Evolutionary conservation across 53 echinoderm and acorn worm genomes (phyloP).

Genomic region (Glandiceps talaboti): DNA sequence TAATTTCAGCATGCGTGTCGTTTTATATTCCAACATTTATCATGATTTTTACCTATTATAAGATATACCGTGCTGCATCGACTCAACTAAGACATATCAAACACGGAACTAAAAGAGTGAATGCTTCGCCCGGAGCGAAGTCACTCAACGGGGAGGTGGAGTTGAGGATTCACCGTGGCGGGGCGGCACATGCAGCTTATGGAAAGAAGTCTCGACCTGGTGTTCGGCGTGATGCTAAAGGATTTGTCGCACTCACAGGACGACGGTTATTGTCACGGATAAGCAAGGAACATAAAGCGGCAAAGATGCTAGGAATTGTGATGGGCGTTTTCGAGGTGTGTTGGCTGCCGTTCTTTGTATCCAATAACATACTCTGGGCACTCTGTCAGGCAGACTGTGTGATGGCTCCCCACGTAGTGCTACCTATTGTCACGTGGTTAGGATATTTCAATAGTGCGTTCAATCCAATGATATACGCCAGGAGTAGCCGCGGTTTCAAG

Average conservation of each 20-base stretch:
- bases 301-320: constrained; percentile 39
- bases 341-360: constrained; percentile 46
- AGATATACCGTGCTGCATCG: constrained; percentile 47
- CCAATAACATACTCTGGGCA: constrained; percentile 7
- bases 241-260: constrained; percentile 13
- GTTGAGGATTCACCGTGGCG: constrained; percentile 60
- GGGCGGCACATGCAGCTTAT: not conserved
- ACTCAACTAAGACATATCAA: constrained; percentile 56
- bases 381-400: constrained; percentile 19
- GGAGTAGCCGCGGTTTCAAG: constrained; percentile 37
- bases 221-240: not conserved
- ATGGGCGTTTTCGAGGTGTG: constrained; percentile 40
- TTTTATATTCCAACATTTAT: constrained; percentile 67
- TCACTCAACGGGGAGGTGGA: constrained; percentile 47
- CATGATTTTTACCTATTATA: constrained; percentile 67
- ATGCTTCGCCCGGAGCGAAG: constrained; percentile 17
- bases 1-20: constrained; percentile 72
- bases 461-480: constrained; percentile 46
- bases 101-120: constrained; percentile 51
- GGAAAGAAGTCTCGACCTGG: not conserved
- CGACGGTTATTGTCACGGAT: constrained; percentile 27
- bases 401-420: constrained; percentile 17
- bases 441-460: constrained; percentile 45
- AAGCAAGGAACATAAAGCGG: constrained; percentile 46
- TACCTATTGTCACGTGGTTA: constrained; percentile 39